Percentiles rank a stretch among this genome's conserved stretches.
Conservation (phyloP, 2,797 vertebrate genomes). For the Pseudomugil gertrudae region DNA sequence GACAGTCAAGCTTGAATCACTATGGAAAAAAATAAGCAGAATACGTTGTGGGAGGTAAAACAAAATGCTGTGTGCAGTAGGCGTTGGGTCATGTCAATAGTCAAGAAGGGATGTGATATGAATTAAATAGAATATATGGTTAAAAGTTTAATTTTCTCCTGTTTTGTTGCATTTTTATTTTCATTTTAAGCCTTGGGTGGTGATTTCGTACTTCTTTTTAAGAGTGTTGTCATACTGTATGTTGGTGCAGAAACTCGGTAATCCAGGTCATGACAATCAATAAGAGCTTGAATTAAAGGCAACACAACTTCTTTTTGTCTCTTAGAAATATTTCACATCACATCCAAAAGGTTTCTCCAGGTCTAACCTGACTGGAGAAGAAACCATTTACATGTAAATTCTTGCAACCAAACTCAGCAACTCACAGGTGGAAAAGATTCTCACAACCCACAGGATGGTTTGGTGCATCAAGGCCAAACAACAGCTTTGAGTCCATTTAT, state of each 20-base stretch:
- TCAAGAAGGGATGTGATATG: not conserved
- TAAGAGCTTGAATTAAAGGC: not conserved
- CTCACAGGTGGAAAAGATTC: no score
- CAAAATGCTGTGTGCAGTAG: not conserved
- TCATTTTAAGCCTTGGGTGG: not conserved
- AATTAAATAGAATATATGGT: slow-evolving; percentile 20
- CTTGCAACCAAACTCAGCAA: not conserved
- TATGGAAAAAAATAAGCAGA: not conserved
- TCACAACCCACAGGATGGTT: no score
- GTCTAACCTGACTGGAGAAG: no score
- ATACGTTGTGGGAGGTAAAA: slow-evolving; percentile 6
- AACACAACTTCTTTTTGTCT: not conserved
- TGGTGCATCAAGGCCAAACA: not conserved
- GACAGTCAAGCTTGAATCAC: slow-evolving; percentile 36
- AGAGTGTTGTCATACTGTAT: not conserved
- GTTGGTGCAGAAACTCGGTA: not conserved
- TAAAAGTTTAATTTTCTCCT: not conserved
- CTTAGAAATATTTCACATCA: not conserved
- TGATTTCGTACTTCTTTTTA: not conserved
- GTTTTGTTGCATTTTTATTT: not conserved
- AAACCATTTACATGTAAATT: not conserved
- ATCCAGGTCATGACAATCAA: not conserved
- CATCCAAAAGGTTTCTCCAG: not conserved
- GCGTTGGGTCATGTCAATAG: slow-evolving; percentile 1
- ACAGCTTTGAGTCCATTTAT: no score